Conservation (phyloP, 2,888 invertebrate species). For the Sphaerophoria taeniata region DNA sequence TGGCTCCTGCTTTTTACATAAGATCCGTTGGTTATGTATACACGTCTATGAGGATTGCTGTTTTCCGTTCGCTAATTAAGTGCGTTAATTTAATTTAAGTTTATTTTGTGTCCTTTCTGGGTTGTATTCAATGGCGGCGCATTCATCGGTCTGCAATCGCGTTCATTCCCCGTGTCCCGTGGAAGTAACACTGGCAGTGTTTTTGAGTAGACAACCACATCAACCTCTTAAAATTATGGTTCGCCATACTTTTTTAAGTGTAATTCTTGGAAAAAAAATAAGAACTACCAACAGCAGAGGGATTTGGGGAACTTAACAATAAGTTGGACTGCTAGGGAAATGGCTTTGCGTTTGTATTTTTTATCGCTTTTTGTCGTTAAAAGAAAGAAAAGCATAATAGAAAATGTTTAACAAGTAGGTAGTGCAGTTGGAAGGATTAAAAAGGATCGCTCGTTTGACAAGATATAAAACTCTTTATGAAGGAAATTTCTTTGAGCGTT, state of each 20-base stretch:
- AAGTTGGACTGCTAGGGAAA: not conserved
- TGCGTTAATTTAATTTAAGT: constrained; percentile 62
- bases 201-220: constrained; percentile 50
- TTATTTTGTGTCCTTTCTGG: constrained; percentile 21
- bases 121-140: not conserved
- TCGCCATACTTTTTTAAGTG: constrained; percentile 12
- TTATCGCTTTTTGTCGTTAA: not conserved
- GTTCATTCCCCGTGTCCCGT: constrained; percentile 2
- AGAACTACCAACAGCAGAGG: not conserved
- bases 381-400: not conserved
- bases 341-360: not conserved
- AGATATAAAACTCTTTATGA: too few species aligned
- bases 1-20: not conserved
- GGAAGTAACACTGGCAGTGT: constrained; percentile 14
- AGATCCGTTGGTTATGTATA: constrained; percentile 10
- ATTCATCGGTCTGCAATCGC: not conserved
- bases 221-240: constrained; percentile 41
- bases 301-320: not conserved
- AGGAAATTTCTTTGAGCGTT: too few species aligned
- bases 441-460: not conserved
- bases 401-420: not conserved
- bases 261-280: constrained; percentile 14
- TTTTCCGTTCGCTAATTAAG: constrained; percentile 67
- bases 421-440: constrained; percentile 1
- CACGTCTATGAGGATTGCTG: constrained; percentile 43